These are phyloP conservation scores for Notodonta dromedarius DNA, from an alignment of 2,888 invertebrate genomes.

Conservation along the genomic window DNA sequence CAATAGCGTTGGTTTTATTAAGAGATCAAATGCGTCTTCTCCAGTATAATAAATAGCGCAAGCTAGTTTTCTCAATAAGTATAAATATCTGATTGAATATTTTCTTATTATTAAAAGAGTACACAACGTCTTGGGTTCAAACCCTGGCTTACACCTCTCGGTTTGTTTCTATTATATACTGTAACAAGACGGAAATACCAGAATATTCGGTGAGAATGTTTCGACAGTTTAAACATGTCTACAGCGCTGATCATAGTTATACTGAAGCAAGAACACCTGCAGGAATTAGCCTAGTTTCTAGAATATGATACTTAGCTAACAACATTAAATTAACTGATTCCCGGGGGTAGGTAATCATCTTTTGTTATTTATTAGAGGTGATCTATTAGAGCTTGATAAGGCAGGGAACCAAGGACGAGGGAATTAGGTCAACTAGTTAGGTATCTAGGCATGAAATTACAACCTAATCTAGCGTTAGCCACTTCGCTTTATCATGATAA, in stretches of 20 bases:
- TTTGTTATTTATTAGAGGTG: background rate
- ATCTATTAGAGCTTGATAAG: background rate
- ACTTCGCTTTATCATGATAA: background rate
- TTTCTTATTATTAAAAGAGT: background rate
- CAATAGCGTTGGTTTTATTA: background rate
- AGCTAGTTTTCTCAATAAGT: background rate
- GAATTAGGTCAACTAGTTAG: background rate
- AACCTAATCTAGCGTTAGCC: background rate
- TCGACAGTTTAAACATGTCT: too few species aligned
- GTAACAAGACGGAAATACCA: too few species aligned
- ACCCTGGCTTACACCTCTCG: too few species aligned
- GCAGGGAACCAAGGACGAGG: background rate
- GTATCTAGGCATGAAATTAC: background rate
- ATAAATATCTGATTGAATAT: background rate
- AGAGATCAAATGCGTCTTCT: background rate
- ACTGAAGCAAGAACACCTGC: too few species aligned
- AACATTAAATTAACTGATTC: too few species aligned
- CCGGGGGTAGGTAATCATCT: background rate
- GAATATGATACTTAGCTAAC: too few species aligned
- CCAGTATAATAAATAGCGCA: background rate
- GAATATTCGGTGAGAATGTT: too few species aligned
- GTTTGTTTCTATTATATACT: too few species aligned
- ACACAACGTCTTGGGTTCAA: too few species aligned
- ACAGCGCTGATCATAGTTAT: too few species aligned
- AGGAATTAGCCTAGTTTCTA: too few species aligned